phyloP scores from a whole-genome alignment of 2,113 vertebrate species.

The Ardeotis arabs region DNA sequence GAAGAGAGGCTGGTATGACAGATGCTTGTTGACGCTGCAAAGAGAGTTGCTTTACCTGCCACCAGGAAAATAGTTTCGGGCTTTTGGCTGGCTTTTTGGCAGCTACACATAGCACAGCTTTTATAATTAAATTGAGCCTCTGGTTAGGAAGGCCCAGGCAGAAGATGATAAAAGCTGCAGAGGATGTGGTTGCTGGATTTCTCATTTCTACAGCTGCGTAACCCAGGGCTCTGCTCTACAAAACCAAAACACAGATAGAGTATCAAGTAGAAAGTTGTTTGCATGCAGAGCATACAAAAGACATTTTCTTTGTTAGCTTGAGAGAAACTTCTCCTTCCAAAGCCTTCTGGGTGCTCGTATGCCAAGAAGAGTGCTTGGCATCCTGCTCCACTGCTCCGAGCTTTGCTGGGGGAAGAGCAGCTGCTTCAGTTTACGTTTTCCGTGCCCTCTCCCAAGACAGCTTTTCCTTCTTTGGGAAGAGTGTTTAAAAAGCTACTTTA shows the following conservation, averaged over 20 bases:
- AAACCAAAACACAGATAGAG: not conserved
- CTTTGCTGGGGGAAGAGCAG: slow-evolving; percentile 21
- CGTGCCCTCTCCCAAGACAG: not conserved
- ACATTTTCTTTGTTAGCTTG: not conserved
- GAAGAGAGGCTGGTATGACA: not conserved
- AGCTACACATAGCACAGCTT: not conserved
- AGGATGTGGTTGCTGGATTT: not conserved
- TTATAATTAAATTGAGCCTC: slow-evolving; percentile 52
- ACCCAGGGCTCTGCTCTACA: not conserved
- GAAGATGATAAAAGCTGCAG: not conserved
- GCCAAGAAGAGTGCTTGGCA: not conserved
- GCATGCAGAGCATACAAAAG: not conserved
- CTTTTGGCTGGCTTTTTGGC: slow-evolving; percentile 10
- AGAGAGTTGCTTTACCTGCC: slow-evolving; percentile 10
- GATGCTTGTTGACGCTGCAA: not conserved
- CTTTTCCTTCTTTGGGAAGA: not conserved
- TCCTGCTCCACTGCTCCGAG: not conserved
- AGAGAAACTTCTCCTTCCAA: not conserved
- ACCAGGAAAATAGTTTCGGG: not conserved
- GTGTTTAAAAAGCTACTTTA: not conserved
- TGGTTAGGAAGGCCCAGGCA: slow-evolving; percentile 17
- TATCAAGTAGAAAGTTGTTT: not conserved
- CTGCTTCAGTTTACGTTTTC: not conserved
- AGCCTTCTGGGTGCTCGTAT: not conserved
- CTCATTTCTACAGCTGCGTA: not conserved